phyloP scores from a whole-genome alignment of 2,888 invertebrate genomes.

The Drosophila tripunctata region DNA sequence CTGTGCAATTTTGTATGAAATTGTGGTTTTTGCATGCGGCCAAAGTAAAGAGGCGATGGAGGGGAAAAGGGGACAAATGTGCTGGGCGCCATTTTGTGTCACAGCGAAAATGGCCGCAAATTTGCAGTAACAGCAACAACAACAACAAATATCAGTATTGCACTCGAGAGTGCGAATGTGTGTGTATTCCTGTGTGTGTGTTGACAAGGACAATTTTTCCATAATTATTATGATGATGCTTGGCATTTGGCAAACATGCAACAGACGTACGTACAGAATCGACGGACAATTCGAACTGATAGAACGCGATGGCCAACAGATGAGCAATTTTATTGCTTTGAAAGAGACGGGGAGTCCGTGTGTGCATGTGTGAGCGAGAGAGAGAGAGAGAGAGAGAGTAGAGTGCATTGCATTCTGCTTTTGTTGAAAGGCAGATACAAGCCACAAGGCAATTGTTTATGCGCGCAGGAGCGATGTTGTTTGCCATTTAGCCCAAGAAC shows the following conservation, averaged over 20 bases:
- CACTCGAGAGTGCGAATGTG: conserved; percentile 1
- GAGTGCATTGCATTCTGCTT: conserved; percentile 2
- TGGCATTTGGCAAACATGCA: conserved; percentile 78
- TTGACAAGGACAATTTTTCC: conserved; percentile 77
- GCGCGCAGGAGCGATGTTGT: conserved; percentile 14
- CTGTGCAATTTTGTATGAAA: conserved; percentile 68
- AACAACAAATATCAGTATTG: conserved; percentile 16
- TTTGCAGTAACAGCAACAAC: conserved; percentile 38
- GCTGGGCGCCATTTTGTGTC: conserved; percentile 61
- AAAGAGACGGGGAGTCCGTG: background rate
- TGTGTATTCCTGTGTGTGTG: conserved; percentile 24
- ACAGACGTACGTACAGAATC: conserved; percentile 9
- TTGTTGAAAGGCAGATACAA: conserved; percentile 8
- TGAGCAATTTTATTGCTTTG: conserved; percentile 73
- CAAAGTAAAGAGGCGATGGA: background rate
- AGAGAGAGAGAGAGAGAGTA: background rate
- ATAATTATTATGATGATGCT: conserved; percentile 81
- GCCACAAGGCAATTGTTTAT: conserved; percentile 53
- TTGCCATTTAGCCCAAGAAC: background rate
- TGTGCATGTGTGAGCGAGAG: conserved; percentile 14
- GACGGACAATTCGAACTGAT: background rate
- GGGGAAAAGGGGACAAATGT: background rate
- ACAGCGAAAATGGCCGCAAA: conserved; percentile 62
- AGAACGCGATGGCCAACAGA: conserved; percentile 60
- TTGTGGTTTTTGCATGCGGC: conserved; percentile 61